Evolutionary conservation across 92 coral and sea anemone genomes (phyloP).

Genomic region (Isaurus tuberculatus): DNA sequence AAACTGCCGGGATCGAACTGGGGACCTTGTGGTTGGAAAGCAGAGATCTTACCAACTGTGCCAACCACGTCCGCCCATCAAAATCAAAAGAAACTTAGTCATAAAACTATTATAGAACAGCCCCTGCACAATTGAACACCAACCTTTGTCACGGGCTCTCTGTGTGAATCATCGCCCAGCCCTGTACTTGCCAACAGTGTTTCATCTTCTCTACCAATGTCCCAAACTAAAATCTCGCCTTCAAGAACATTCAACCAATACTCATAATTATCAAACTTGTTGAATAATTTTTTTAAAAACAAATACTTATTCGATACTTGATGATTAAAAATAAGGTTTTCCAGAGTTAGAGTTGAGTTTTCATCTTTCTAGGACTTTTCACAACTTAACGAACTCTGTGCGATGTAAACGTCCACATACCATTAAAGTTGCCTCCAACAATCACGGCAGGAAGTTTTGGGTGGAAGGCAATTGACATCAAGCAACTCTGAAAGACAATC

Average conservation of each 20-base stretch:
- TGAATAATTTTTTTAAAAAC: no score
- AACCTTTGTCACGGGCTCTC: slow-evolving; percentile 97
- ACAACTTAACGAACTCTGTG: not conserved
- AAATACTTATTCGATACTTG: no score
- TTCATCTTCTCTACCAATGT: slow-evolving; percentile 94
- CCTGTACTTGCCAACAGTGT: slow-evolving; percentile 86
- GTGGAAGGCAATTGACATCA: slow-evolving; percentile 94
- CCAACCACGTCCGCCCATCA: no score
- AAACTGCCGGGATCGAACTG: no score
- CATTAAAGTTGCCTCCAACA: slow-evolving; percentile 96
- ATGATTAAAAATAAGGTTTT: no score
- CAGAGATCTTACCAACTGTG: no score
- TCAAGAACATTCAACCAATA: not conserved
- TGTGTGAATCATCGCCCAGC: slow-evolving; percentile 87
- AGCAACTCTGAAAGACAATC: slow-evolving; percentile 78
- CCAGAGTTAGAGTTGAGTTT: no score
- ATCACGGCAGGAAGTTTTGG: slow-evolving; percentile 90
- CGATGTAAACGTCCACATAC: slow-evolving; percentile 37
- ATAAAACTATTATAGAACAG: no score
- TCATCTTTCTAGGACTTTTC: no score
- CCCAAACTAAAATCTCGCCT: slow-evolving; percentile 97
- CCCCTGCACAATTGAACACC: not conserved
- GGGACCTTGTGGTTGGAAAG: no score
- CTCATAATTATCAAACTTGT: not conserved
- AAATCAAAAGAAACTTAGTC: no score